Conservation (phyloP, 1,140 invertebrate genomes). For the Cardiocondyla obscurior region DNA sequence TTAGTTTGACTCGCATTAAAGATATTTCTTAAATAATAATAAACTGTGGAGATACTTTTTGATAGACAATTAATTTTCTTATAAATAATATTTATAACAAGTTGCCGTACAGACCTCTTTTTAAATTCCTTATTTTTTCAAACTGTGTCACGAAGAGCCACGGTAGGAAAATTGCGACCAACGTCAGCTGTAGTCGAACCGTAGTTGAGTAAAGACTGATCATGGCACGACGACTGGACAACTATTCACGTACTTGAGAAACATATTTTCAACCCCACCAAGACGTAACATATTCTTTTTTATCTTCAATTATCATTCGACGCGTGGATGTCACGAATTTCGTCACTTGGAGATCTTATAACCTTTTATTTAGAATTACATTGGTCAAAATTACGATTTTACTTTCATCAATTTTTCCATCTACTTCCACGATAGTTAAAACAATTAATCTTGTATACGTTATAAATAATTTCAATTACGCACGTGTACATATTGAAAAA, state of each 20-base stretch:
- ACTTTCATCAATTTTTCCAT: background rate
- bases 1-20: too few relatives aligned
- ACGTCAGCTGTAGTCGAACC: background rate
- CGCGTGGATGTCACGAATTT: background rate
- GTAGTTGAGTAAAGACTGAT: conserved; percentile 22
- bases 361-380: background rate
- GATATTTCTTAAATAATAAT: too few relatives aligned
- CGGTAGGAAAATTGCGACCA: background rate
- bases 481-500: background rate
- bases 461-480: too few relatives aligned
- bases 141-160: background rate
- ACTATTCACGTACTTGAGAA: background rate
- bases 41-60: background rate
- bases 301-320: conserved; percentile 6
- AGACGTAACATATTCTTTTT: background rate
- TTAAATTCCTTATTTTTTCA: background rate
- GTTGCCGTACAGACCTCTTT: background rate
- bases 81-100: background rate
- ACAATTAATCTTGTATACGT: too few relatives aligned
- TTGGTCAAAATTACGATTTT: background rate
- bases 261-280: background rate
- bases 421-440: background rate
- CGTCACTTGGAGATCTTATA: background rate
- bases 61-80: background rate
- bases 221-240: background rate